These are phyloP conservation scores for Ennomos fuscantarius DNA, from an alignment of 2,888 invertebrate species.

Conservation along the genomic window DNA sequence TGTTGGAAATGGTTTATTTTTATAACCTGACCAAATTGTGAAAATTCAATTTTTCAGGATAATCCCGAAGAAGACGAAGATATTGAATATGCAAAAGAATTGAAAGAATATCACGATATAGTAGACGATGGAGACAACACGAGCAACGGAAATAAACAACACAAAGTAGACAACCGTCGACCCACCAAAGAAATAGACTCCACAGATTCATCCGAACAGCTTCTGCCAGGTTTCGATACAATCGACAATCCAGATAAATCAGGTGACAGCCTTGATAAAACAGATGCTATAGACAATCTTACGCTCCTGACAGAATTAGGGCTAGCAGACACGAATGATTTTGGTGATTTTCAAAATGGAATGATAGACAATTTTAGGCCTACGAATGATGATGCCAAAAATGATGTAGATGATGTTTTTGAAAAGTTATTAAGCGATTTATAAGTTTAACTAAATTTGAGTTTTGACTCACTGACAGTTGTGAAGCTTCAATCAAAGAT, in stretches of 20 bases:
- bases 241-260: conserved; percentile 31
- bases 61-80: conserved; percentile 84
- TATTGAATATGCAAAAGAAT: conserved; percentile 78
- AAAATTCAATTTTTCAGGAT: conserved; percentile 55
- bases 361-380: conserved; percentile 59
- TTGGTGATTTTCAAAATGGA: conserved; percentile 78
- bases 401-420: conserved; percentile 66
- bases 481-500: too few species aligned
- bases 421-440: conserved; percentile 75
- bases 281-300: conserved; percentile 56
- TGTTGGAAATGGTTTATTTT: too few species aligned
- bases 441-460: conserved; percentile 1
- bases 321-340: conserved; percentile 73
- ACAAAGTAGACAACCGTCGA: conserved; percentile 66
- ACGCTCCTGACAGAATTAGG: conserved; percentile 85
- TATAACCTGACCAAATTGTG: not conserved
- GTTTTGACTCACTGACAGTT: too few species aligned
- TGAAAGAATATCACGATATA: conserved; percentile 78
- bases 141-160: conserved; percentile 65
- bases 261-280: conserved; percentile 51
- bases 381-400: conserved; percentile 45
- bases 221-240: conserved; percentile 66
- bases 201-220: conserved; percentile 66
- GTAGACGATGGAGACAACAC: conserved; percentile 63
- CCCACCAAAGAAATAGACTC: conserved; percentile 64